Evolutionary conservation across 2,113 vertebrate genomes (phyloP), one percentile per base, ranked within the genome.

Genomic region (Melanerpes formicivorus): DNA sequence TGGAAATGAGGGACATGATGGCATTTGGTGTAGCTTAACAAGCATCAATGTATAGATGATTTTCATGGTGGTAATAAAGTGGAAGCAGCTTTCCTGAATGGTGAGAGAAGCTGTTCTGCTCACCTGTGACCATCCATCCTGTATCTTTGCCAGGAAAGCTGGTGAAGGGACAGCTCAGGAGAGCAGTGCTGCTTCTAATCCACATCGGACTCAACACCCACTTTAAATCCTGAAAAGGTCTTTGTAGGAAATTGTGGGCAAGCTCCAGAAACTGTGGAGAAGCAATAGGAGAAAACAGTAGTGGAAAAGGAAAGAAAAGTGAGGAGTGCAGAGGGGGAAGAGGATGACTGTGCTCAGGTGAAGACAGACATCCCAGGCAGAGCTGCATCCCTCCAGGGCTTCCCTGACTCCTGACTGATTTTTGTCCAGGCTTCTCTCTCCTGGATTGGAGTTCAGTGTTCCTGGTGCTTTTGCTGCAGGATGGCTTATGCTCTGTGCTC

Each of bases 21-120:
- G 75, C 62, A 82, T 85, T 85, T 85, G 70, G 40, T 80, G 34
- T 80, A 70, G 82, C 34, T 85, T 93, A 85, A 87, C 63, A 73
- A 55, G 67, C 76, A 69, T 76, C 82, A 82, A 71, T 30, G 23
- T 81, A 65, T 87, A 9, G 5, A 16, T 80, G 32, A 46, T 90
- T 89, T 89, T 74, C 60, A 8, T 46, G 56, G 27, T 37, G 65
- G 52, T 30, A 40, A 86, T 91, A 83, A 83, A 91, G 37, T 67
- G 58, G 73, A 85, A 92, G 26, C 64, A 85, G 56, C 60, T 83
- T 80, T 90, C 80, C 52, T 13, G n/a, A 50, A 5, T 73, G 37
- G 29, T 77, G 90, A 65, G 56, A 90, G 88, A 56, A 67, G 62
- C 65, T 74, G 37, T 67, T 93, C 25, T 67, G 37, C 63, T 94